Evolutionary conservation across 2,113 vertebrate species (phyloP).

Genomic region (Zeus faber): DNA sequence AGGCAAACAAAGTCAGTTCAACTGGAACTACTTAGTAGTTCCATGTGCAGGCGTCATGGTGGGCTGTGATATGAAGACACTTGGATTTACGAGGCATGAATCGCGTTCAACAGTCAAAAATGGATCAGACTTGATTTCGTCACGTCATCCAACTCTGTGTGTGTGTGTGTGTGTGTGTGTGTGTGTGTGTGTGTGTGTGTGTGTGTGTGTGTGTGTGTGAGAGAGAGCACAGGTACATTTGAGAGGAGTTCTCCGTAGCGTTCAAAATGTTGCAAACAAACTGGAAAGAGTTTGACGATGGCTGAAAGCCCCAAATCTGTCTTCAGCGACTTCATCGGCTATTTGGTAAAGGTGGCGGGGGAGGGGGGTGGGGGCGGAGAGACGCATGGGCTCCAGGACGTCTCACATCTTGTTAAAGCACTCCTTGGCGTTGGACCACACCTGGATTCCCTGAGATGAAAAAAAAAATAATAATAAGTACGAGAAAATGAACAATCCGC

Average conservation of each 20-base stretch:
- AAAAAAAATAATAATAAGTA: slow-evolving; percentile 5
- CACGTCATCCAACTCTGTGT: too few relatives aligned
- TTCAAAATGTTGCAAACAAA: not conserved
- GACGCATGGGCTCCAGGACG: slow-evolving; percentile 5
- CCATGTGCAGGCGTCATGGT: not conserved
- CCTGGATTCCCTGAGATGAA: slow-evolving; percentile 86
- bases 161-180: too few relatives aligned
- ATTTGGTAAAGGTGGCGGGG: slow-evolving; percentile 8
- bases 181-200: too few relatives aligned
- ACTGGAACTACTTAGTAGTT: not conserved
- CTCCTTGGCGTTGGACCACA: slow-evolving; percentile 95
- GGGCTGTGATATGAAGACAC: not conserved
- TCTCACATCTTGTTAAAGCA: slow-evolving; percentile 95
- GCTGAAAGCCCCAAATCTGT: not conserved
- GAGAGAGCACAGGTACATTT: too few relatives aligned
- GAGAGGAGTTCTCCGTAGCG: not conserved
- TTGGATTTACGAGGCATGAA: not conserved
- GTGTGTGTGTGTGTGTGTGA: too few relatives aligned
- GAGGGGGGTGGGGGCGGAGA: not conserved
- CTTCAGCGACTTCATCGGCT: slow-evolving; percentile 21
- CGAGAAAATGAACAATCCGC: not conserved
- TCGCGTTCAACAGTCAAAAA: not conserved
- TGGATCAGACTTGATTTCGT: too few relatives aligned
- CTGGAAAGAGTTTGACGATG: not conserved
- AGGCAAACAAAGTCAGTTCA: not conserved